Percentiles rank a stretch among this genome's conserved stretches.
phyloP scores from a whole-genome alignment of 2,888 invertebrate species.

The Agonum fuliginosum region DNA sequence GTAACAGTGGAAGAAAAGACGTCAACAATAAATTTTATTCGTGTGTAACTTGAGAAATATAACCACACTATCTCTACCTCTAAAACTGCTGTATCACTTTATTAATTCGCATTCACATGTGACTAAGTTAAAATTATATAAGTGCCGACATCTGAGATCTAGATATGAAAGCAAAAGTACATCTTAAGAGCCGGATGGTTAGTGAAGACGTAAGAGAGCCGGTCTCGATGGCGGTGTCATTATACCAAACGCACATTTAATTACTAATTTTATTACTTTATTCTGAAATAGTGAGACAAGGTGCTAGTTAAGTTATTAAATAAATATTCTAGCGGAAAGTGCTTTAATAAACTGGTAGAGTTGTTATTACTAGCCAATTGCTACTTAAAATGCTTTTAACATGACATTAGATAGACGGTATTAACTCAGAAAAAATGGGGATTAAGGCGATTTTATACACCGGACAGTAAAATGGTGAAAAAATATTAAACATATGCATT shows the following conservation, averaged over 20 bases:
- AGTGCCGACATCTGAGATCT: not conserved
- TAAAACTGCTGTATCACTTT: slow-evolving; percentile 17
- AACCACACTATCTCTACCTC: not conserved
- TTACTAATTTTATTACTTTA: slow-evolving; percentile 34
- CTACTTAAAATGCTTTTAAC: slow-evolving; percentile 42
- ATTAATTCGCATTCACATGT: slow-evolving; percentile 26
- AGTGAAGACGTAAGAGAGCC: too few relatives aligned
- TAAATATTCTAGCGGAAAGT: slow-evolving; percentile 44
- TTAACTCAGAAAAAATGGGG: too few relatives aligned
- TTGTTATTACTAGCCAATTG: slow-evolving; percentile 24
- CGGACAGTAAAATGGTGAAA: too few relatives aligned
- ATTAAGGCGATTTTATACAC: too few relatives aligned
- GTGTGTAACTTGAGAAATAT: not conserved
- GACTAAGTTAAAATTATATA: not conserved
- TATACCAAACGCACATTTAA: slow-evolving; percentile 19
- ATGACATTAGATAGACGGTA: slow-evolving; percentile 23
- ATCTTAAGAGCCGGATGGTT: slow-evolving; percentile 21
- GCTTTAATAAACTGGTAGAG: not conserved
- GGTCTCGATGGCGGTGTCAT: not conserved
- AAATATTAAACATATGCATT: too few relatives aligned
- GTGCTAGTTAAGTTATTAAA: slow-evolving; percentile 52
- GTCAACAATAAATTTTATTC: not conserved
- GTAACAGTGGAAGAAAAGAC: too few relatives aligned
- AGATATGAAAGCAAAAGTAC: not conserved
- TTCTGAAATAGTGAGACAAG: slow-evolving; percentile 35